These are phyloP conservation scores for Delichon dasypus DNA, from an alignment of 2,797 vertebrate species.

Conservation along the genomic window DNA sequence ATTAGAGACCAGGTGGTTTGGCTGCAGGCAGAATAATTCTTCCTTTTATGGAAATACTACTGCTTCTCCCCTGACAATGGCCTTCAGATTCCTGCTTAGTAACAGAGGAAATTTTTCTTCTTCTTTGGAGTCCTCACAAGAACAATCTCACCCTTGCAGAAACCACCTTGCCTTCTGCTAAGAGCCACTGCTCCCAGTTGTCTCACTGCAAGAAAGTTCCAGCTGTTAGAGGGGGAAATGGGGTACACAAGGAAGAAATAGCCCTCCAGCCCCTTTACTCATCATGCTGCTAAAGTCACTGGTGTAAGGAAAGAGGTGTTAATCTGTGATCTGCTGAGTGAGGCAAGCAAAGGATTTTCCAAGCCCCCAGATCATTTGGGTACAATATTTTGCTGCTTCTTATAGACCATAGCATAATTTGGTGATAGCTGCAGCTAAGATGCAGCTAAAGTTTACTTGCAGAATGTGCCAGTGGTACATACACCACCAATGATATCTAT, in stretches of 20 bases:
- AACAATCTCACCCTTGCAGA: constrained; percentile 61
- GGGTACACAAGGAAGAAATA: not conserved
- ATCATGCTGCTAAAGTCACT: not conserved
- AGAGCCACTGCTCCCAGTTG: not conserved
- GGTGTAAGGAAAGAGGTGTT: not conserved
- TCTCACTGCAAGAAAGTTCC: not conserved
- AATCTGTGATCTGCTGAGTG: not conserved
- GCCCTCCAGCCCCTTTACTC: not conserved
- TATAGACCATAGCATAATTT: not conserved
- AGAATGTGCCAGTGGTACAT: not conserved
- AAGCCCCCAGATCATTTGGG: not conserved
- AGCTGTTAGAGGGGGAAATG: not conserved
- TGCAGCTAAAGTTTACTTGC: not conserved
- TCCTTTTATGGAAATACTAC: constrained; percentile 70
- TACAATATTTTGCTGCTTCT: not conserved
- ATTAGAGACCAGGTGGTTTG: constrained; percentile 17
- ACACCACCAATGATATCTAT: not conserved
- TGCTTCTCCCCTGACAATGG: constrained; percentile 65
- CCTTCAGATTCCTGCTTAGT: constrained; percentile 72
- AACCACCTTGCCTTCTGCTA: constrained; percentile 46
- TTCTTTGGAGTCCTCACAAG: constrained; percentile 54
- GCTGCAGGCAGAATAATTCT: constrained; percentile 51
- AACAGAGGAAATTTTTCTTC: constrained; percentile 63
- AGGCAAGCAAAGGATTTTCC: not conserved
- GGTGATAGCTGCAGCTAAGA: not conserved